A percentile compares a stretch with the other conserved stretches of the same genome.
Conservation (phyloP, 2,797 vertebrate species). For the Bovichtus variegatus region DNA sequence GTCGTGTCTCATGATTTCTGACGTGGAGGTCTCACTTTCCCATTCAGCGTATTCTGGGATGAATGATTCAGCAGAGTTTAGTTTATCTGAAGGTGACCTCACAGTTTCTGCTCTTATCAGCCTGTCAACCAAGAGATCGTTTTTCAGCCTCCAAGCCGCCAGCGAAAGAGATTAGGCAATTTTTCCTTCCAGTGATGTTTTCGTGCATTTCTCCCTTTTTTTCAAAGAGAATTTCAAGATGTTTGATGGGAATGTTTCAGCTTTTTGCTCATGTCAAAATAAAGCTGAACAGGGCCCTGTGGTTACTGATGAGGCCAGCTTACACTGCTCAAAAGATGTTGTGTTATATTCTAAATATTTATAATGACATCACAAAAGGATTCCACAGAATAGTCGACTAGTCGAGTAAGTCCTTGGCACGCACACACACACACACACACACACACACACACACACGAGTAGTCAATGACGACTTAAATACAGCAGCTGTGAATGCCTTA, state of each 20-base stretch:
- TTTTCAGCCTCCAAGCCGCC: slow-evolving; percentile 47
- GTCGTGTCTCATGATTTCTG: slow-evolving; percentile 9
- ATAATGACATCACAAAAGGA: too few relatives aligned
- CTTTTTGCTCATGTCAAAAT: neutral
- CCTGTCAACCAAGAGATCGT: slow-evolving; percentile 43
- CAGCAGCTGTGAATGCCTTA: too few relatives aligned
- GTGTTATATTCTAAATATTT: too few relatives aligned
- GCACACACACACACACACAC: too few relatives aligned
- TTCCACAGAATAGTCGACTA: too few relatives aligned
- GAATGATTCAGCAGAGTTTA: slow-evolving; percentile 55
- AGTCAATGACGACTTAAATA: too few relatives aligned
- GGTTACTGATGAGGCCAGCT: neutral
- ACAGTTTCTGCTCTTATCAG: slow-evolving; percentile 47
- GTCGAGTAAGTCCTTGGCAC: too few relatives aligned
- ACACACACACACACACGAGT: too few relatives aligned
- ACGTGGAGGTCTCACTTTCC: slow-evolving; percentile 28
- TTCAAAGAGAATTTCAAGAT: slow-evolving; percentile 22
- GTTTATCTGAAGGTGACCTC: slow-evolving; percentile 69
- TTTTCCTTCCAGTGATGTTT: slow-evolving; percentile 16
- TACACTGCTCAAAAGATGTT: too few relatives aligned
- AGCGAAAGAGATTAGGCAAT: slow-evolving; percentile 13
- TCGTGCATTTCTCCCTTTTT: neutral
- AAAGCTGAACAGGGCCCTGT: neutral
- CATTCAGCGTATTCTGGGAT: slow-evolving; percentile 53
- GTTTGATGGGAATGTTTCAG: slow-evolving; percentile 10